Base-by-base conservation (phyloP, 1,140 invertebrate genomes). In the Dendrolimus punctatus region DNA sequence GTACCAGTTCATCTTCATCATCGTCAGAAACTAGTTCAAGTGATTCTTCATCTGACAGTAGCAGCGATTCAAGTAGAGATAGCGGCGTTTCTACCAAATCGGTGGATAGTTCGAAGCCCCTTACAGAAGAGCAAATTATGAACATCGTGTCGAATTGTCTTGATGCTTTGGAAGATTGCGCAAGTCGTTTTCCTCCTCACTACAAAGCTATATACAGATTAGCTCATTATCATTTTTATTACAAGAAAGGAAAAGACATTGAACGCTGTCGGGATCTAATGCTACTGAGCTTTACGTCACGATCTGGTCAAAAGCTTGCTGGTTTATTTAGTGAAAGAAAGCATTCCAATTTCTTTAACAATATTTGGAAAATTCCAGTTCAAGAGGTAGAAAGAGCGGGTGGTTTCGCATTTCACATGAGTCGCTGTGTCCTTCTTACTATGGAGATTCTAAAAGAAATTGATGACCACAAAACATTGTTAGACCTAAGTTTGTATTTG, bases 181-280 rank as follows among this genome's bases (percentile, higher is more conserved):
- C 96, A 5, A 89, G 91, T 47, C 87, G 96, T 43, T 97, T 97
- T 85, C 92, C 95, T 0, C 94, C 95, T 64, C 96, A 99, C 87
- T 98, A 98, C 78, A 98, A 98, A 85, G 95, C 96, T 0, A 88
- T 96, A 38, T 98, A 97, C 80, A 90, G 96, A 58, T 78, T 98
- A 39, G 93, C 95, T 2, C 91, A 97, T 80, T 93, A 95, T 66
- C 96, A 93, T 78, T 94, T 93, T 71, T 90, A 93, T 55, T 95
- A 93, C 36, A 87, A 92, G 71, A 86, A 87, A 45, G 88, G 90
- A 45, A 92, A 91, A 74, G 90, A 95, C 75, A 88, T 92, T 39
- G 84, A 88, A 53, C 92, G 91, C 74, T 92, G 92, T 60, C 89
- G 91, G n/a, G 91, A 94, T 63, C 81, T 95, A 6, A 89, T 96